These are phyloP conservation scores for Zoroaster sp. DNA, from an alignment of 53 echinoderm and acorn worm genomes.

Conservation along the genomic window DNA sequence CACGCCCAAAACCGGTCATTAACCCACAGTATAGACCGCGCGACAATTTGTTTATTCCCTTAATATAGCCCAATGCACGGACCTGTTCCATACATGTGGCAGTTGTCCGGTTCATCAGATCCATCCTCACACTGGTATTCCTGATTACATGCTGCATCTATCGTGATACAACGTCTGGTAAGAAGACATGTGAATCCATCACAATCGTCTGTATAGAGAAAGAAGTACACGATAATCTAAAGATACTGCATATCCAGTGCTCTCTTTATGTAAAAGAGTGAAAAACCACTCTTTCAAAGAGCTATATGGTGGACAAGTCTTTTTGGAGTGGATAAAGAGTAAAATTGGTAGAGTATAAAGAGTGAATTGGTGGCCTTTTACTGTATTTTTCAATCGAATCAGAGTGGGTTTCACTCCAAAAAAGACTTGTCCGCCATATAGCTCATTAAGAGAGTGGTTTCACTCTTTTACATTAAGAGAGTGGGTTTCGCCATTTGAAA, in stretches of 20 bases:
- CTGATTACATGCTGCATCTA: conserved; percentile 59
- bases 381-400: too few species aligned
- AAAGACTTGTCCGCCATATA: too few species aligned
- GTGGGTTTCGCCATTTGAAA: too few species aligned
- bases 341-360: not conserved
- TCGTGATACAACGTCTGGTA: conserved; percentile 56
- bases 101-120: conserved; percentile 65
- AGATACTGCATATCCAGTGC: not conserved
- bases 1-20: too few species aligned
- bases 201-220: not conserved
- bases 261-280: not conserved
- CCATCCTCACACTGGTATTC: conserved; percentile 70
- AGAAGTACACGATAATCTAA: not conserved
- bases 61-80: too few species aligned
- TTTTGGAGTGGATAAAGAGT: too few species aligned
- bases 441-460: too few species aligned
- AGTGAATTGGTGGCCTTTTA: not conserved
- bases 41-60: too few species aligned
- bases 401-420: too few species aligned
- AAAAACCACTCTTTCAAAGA: not conserved
- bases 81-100: not conserved
- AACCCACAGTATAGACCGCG: too few species aligned
- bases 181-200: conserved; percentile 35
- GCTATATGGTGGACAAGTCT: too few species aligned
- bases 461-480: too few species aligned